Evolutionary conservation across 2,888 invertebrate genomes (phyloP), one percentile per base, ranked within the genome.

Genomic region (Synergus laeviventris): DNA sequence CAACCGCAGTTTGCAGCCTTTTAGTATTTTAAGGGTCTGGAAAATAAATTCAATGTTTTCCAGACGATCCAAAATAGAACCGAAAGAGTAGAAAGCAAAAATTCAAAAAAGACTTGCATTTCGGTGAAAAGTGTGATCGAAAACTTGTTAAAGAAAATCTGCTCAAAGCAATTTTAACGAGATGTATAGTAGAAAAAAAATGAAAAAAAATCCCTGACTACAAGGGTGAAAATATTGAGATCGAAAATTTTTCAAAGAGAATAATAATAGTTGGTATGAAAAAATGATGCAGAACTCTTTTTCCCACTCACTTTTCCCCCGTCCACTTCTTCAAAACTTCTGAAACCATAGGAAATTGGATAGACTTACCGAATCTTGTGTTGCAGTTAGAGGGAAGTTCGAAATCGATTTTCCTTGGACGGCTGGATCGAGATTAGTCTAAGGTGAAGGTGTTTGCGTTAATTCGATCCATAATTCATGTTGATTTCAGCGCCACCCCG

Each of bases 401-500:
- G 16, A n/a, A 45, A 49, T 70, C 49, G 70, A 70, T 70, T 70
- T 70, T 70, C 70, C n/a, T n/a, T 49, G 31, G n/a, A 24, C 49
- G 49, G n/a, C 70, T 49, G 75, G 75, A 76, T 70, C 66, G 61
- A 18, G 64, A 49, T 78, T 74, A 75, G 59, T 70, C 60, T 39
- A 70, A 54, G 49, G 31, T 70, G 61, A 61, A 61, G 56, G 75
- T 73, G 78, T 49, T 74, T 73, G 64, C 76, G 74, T 77, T 86
- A 86, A 87, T 87, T 86, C 81, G 82, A 85, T 85, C 83, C 84
- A 86, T 86, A 86, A 87, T 86, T 87, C 86, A 87, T 83, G 84
- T 76, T 83, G 81, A 85, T 84, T 85, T 85, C 85, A 83, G 42
- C 80, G 56, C 78, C 75, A 75, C 75, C 70, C 73, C 73, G 79